phyloP scores from a whole-genome alignment of 2,888 invertebrate species.

The Drosophila phalerata region DNA sequence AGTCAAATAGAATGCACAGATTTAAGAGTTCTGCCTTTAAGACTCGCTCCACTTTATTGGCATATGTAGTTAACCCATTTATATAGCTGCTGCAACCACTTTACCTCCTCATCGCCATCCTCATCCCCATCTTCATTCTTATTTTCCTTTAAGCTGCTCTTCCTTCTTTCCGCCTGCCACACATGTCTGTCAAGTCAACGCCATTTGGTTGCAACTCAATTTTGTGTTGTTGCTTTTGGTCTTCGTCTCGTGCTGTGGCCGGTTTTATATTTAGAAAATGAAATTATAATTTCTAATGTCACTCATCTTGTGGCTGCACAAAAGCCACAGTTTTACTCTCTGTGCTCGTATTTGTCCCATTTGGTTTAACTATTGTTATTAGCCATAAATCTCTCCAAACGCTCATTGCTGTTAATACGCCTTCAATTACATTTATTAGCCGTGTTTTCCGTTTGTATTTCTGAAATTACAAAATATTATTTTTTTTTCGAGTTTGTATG shows the following conservation, averaged over 20 bases:
- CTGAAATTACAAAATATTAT: neutral
- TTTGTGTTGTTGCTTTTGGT: constrained; percentile 36
- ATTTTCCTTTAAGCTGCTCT: neutral
- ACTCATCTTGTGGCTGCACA: constrained; percentile 19
- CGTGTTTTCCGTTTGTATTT: constrained; percentile 19
- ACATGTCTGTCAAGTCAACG: constrained; percentile 28
- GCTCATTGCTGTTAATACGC: constrained; percentile 19
- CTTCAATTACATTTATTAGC: constrained; percentile 43
- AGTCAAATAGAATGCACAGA: constrained; percentile 33
- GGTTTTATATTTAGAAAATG: constrained; percentile 47
- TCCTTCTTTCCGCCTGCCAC: constrained; percentile 3
- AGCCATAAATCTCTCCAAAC: constrained; percentile 23
- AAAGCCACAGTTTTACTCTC: constrained; percentile 20
- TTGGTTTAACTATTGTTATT: constrained; percentile 63
- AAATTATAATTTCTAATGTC: constrained; percentile 63
- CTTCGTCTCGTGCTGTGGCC: constrained; percentile 18
- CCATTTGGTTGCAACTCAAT: constrained; percentile 40
- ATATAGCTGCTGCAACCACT: constrained; percentile 30
- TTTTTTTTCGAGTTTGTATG: no score
- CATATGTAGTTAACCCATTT: constrained; percentile 66
- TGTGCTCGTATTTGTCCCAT: constrained; percentile 39
- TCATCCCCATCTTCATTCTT: neutral
- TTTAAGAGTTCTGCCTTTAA: constrained; percentile 29
- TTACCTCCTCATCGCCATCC: neutral
- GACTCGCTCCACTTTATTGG: constrained; percentile 44